Percentiles rank a stretch among this genome's conserved stretches.
phyloP scores from a whole-genome alignment of 1,140 invertebrate genomes.

The Riptortus pedestris region DNA sequence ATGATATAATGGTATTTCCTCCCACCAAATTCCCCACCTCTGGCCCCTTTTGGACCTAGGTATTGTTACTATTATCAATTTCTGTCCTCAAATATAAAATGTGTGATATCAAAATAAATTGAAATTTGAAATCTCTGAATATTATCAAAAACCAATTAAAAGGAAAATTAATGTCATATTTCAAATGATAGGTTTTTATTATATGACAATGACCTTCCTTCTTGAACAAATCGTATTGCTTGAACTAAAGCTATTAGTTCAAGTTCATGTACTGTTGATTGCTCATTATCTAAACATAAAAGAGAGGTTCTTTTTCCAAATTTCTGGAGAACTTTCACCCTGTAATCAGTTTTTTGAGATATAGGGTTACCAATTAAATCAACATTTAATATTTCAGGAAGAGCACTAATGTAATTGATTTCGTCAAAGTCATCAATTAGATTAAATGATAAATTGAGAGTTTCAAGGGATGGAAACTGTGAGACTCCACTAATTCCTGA shows the following conservation, averaged over 20 bases:
- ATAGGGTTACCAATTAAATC: constrained; percentile 82
- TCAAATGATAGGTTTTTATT: constrained; percentile 35
- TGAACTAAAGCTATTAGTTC: constrained; percentile 82
- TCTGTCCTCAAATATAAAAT: too few species aligned
- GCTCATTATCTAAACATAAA: constrained; percentile 76
- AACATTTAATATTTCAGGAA: constrained; percentile 79
- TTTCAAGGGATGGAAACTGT: constrained; percentile 73
- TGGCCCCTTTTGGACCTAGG: too few species aligned
- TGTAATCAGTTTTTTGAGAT: constrained; percentile 74
- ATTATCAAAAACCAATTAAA: too few species aligned
- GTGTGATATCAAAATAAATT: too few species aligned
- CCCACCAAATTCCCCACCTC: too few species aligned
- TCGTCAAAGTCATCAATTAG: constrained; percentile 67
- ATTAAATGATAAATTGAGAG: constrained; percentile 79
- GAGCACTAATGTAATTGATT: constrained; percentile 60
- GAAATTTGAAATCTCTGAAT: too few species aligned
- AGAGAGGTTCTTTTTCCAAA: constrained; percentile 66
- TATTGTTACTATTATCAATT: too few species aligned
- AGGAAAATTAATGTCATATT: too few species aligned
- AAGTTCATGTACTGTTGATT: constrained; percentile 73
- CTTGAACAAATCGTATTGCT: constrained; percentile 61
- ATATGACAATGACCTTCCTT: constrained; percentile 57
- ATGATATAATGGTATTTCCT: too few species aligned
- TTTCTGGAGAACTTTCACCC: constrained; percentile 74
- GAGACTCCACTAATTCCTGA: constrained; percentile 62